Evolutionary conservation across 2,888 invertebrate species (phyloP), one percentile per base, ranked within the genome.

Genomic region (Dorcus hopei): DNA sequence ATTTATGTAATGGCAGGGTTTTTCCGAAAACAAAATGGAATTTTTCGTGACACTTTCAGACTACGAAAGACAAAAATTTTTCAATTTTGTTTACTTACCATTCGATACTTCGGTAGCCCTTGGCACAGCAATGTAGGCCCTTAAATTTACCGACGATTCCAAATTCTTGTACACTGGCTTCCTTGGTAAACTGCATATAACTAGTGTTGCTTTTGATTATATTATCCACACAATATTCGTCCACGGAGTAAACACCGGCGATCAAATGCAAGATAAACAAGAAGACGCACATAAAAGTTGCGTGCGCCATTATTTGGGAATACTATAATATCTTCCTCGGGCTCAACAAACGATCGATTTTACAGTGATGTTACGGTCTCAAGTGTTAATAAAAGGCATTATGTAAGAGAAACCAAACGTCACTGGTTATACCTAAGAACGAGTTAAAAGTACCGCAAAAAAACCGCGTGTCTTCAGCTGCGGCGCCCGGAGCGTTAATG

Each of bases 81-180:
- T 33, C 0, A 5, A 33, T 33, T 33, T 33, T 4, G 26, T 4
- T 6, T 33, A 83, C 87, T 85, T 70, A 90, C 90, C 90, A 90
- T 81, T 90, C 90, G 67, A 90, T 89, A 75, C 89, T 90, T 61
- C 88, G 80, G 74, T 89, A 90, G 62, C 88, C 89, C 70, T 87
- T 85, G 54, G 89, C 86, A 74, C 90, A 90, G 77, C 90, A 90
- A 74, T 90, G 89, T 48, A 90, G 83, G 62, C 87, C 88, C 75
- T 90, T 90, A 80, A 89, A 88, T 61, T 84, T 83, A 58, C 85
- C 85, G 58, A 84, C 82, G 67, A 87, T 83, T 9, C 87, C 89
- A 74, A 85, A 90, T 70, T 90, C 90, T 64, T 79, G 79, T 9
- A 82, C 80, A 58, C 86, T 84, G 4, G 87, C 84, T 69, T 90